Conservation (phyloP, 2,888 invertebrate genomes). For the Eueremaeus valkanovi region DNA sequence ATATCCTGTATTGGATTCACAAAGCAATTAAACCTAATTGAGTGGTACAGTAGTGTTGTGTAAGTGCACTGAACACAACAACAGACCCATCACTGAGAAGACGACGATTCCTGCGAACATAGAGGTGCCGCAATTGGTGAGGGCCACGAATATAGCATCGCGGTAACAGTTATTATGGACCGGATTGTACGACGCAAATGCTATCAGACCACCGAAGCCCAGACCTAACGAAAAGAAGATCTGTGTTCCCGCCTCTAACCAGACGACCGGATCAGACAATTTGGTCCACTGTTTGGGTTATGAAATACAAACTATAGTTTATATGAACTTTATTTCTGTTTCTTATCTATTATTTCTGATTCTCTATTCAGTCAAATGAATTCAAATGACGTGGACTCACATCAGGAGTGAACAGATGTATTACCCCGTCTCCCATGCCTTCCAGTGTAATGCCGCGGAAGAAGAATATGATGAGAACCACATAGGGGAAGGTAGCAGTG, state of each 20-base stretch:
- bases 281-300: conserved; percentile 69
- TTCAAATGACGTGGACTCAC: conserved; percentile 52
- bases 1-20: conserved; percentile 59
- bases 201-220: conserved; percentile 92
- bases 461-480: conserved; percentile 92
- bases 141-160: conserved; percentile 85
- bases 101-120: conserved; percentile 96
- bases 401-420: conserved; percentile 84
- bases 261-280: conserved; percentile 86
- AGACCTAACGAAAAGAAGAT: conserved; percentile 94
- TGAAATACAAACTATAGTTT: too few species aligned
- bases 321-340: not conserved
- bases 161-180: conserved; percentile 93
- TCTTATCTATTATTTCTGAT: not conserved
- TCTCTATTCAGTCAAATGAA: too few species aligned
- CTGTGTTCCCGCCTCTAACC: conserved; percentile 96
- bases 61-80: not conserved
- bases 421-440: conserved; percentile 78
- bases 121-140: conserved; percentile 89
- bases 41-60: not conserved
- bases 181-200: conserved; percentile 94
- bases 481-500: conserved; percentile 93
- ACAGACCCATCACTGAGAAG: conserved; percentile 79
- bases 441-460: conserved; percentile 85
- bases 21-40: not conserved